These are phyloP conservation scores for Drosophila mimica DNA, from an alignment of 2,888 invertebrate species.

Conservation along the genomic window DNA sequence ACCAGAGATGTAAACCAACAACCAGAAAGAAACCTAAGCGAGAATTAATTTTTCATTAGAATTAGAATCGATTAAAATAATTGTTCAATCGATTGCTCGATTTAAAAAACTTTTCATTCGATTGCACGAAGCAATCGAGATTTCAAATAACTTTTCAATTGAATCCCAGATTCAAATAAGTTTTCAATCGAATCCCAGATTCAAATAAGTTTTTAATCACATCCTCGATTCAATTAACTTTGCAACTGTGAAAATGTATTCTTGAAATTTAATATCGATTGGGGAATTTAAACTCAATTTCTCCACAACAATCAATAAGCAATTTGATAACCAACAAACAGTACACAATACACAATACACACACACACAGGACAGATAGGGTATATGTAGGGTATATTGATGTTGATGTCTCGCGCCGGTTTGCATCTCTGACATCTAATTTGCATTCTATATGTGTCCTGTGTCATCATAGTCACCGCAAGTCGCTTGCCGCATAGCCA, in stretches of 20 bases:
- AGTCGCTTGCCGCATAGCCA: constrained; percentile 53
- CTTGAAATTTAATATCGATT: background rate
- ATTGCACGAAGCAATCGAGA: background rate
- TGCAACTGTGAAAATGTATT: background rate
- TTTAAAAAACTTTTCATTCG: background rate
- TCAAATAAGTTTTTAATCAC: background rate
- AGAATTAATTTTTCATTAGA: background rate
- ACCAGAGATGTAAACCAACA: constrained; percentile 50
- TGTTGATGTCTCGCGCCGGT: constrained; percentile 22
- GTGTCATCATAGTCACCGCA: constrained; percentile 71
- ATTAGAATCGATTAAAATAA: background rate
- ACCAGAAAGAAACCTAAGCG: background rate
- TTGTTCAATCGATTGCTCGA: background rate
- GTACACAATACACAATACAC: background rate
- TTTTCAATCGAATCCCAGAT: background rate
- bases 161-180: background rate
- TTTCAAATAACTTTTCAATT: background rate
- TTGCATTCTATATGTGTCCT: constrained; percentile 60
- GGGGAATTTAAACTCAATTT: background rate
- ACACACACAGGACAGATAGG: background rate
- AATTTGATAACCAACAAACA: background rate
- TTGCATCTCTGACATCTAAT: constrained; percentile 73
- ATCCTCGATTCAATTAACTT: background rate
- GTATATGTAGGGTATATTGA: background rate
- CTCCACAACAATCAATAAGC: background rate